Percentiles rank a stretch among this genome's conserved stretches.
phyloP scores from a whole-genome alignment of 2,888 invertebrate species.

The Gnatocerus cornutus region DNA sequence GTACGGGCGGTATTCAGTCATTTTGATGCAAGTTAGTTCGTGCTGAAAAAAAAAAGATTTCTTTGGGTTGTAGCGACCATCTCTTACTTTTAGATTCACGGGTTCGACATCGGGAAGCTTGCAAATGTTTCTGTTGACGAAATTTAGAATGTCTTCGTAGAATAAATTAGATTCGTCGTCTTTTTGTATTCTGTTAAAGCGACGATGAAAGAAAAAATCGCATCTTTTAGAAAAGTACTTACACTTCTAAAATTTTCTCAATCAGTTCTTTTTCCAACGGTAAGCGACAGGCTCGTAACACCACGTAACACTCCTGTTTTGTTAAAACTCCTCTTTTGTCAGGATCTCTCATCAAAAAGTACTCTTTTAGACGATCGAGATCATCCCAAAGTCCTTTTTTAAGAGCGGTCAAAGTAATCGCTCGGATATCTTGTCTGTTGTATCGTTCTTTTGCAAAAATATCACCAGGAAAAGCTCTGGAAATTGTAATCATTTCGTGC shows the following conservation, averaged over 20 bases:
- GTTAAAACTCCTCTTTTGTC: conserved; percentile 75
- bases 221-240: conserved; percentile 70
- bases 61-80: no score
- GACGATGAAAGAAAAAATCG: not conserved
- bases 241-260: conserved; percentile 82
- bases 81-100: conserved; percentile 73
- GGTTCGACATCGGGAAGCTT: conserved; percentile 72
- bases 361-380: conserved; percentile 76
- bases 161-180: conserved; percentile 79
- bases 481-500: conserved; percentile 86
- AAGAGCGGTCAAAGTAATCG: conserved; percentile 81
- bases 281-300: conserved; percentile 80
- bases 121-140: conserved; percentile 79
- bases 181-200: conserved; percentile 73
- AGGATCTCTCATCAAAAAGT: conserved; percentile 75
- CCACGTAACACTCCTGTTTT: conserved; percentile 76
- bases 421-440: conserved; percentile 73
- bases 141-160: conserved; percentile 80
- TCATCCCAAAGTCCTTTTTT: conserved; percentile 84
- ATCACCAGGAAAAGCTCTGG: conserved; percentile 79
- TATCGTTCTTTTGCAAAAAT: conserved; percentile 61
- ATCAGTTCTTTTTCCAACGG: conserved; percentile 81
- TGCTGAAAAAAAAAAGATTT: conserved; percentile 65
- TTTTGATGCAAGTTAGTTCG: conserved; percentile 69
- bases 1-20: conserved; percentile 10